Conservation (phyloP, 2,113 vertebrate genomes). For the Pungitius pungitius region DNA sequence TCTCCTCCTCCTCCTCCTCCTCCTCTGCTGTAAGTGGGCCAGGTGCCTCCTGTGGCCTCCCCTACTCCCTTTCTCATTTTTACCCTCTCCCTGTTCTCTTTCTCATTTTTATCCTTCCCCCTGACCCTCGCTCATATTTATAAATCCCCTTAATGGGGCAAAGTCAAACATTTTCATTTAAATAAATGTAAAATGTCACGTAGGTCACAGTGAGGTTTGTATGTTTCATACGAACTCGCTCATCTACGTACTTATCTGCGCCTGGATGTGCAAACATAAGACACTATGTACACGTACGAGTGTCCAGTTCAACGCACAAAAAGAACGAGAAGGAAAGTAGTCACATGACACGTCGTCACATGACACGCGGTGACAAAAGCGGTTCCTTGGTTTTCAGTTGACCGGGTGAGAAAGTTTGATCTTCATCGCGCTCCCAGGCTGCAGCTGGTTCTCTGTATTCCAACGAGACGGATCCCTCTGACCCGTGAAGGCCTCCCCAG, state of each 20-base stretch:
- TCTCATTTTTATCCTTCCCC: slow-evolving; percentile 73
- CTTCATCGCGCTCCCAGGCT: no score
- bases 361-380: no score
- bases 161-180: not conserved
- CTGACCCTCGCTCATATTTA: slow-evolving; percentile 70
- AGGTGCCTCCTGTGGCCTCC: slow-evolving; percentile 83
- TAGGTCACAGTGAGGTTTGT: not conserved
- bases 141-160: slow-evolving; percentile 52
- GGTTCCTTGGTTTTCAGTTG: not conserved
- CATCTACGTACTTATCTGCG: no score
- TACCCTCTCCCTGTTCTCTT: slow-evolving; percentile 77
- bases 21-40: slow-evolving; percentile 80
- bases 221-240: no score
- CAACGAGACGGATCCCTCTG: no score
- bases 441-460: no score
- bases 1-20: slow-evolving; percentile 64
- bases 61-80: slow-evolving; percentile 84
- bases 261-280: no score
- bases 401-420: not conserved
- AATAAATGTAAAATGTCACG: not conserved
- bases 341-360: no score
- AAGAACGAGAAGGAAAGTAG: no score
- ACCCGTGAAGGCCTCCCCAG: no score
- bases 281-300: no score
- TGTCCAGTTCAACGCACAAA: no score